Conservation (phyloP, 2,888 invertebrate genomes). For the Zygothrica quintamaculata region DNA sequence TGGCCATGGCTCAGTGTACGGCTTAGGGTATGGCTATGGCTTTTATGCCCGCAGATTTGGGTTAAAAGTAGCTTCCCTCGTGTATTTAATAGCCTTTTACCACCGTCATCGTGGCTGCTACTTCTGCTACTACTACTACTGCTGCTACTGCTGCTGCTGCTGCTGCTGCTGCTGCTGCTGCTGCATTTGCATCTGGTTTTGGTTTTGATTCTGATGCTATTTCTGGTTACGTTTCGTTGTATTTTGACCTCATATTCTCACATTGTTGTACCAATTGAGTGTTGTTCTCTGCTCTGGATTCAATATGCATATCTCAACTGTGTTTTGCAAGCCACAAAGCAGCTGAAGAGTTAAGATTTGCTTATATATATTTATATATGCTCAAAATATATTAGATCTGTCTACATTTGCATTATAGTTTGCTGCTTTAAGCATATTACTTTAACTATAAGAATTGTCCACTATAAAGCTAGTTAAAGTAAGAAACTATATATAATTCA, state of each 20-base stretch:
- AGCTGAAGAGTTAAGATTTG: slow-evolving; percentile 35
- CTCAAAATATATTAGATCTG: background rate
- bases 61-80: slow-evolving; percentile 77
- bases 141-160: slow-evolving; percentile 1
- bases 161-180: slow-evolving; percentile 4
- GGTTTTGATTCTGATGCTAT: slow-evolving; percentile 10
- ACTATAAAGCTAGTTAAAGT: too few species aligned
- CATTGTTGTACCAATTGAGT: slow-evolving; percentile 50
- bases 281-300: slow-evolving; percentile 16
- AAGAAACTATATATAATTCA: too few species aligned
- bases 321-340: slow-evolving; percentile 6
- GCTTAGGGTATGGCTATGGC: slow-evolving; percentile 46
- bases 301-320: slow-evolving; percentile 36
- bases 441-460: too few species aligned
- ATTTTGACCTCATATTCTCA: slow-evolving; percentile 9
- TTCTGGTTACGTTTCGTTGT: slow-evolving; percentile 19
- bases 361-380: slow-evolving; percentile 15
- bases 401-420: too few species aligned
- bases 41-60: slow-evolving; percentile 78
- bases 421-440: too few species aligned
- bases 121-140: background rate
- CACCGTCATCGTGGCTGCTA: slow-evolving; percentile 32
- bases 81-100: slow-evolving; percentile 75
- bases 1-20: too few species aligned
- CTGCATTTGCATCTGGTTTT: slow-evolving; percentile 23